Evolutionary conservation across 2,113 vertebrate species (phyloP).

Genomic region (Mirounga angustirostris): DNA sequence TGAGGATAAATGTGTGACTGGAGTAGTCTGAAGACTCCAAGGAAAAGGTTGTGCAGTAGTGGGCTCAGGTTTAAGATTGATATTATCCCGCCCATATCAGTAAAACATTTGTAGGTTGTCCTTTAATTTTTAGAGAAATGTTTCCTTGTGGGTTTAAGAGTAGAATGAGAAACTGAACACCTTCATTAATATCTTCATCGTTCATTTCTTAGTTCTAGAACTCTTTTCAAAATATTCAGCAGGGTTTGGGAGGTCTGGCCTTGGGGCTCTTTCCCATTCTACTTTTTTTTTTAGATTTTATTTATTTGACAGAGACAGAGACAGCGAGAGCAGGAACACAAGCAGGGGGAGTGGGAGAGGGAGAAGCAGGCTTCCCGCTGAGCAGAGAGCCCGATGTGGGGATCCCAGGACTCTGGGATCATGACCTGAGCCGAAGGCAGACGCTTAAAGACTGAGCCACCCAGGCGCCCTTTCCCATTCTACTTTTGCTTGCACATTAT

Average conservation of each 20-base stretch:
- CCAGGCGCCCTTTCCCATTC: neutral
- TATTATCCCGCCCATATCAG: neutral
- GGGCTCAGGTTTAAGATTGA: neutral
- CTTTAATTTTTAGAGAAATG: slow-evolving; percentile 43
- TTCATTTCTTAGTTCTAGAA: neutral
- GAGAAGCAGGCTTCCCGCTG: no score
- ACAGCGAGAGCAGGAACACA: no score
- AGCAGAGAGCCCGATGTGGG: no score
- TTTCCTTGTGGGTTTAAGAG: slow-evolving; percentile 11
- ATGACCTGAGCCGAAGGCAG: no score
- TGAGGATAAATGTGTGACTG: neutral
- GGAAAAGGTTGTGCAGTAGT: neutral
- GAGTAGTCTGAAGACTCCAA: neutral
- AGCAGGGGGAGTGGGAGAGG: no score
- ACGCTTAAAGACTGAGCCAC: no score
- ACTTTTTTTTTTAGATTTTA: neutral
- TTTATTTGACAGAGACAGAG: no score
- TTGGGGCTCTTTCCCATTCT: neutral
- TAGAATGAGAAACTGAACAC: slow-evolving; percentile 17
- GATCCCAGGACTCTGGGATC: no score
- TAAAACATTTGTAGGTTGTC: neutral
- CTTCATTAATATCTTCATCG: neutral
- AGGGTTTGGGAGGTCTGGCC: neutral
- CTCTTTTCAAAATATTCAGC: slow-evolving; percentile 44
- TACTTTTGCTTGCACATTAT: neutral